Evolutionary conservation across 2,113 vertebrate species (phyloP).

Genomic region (Parotia lawesii): DNA sequence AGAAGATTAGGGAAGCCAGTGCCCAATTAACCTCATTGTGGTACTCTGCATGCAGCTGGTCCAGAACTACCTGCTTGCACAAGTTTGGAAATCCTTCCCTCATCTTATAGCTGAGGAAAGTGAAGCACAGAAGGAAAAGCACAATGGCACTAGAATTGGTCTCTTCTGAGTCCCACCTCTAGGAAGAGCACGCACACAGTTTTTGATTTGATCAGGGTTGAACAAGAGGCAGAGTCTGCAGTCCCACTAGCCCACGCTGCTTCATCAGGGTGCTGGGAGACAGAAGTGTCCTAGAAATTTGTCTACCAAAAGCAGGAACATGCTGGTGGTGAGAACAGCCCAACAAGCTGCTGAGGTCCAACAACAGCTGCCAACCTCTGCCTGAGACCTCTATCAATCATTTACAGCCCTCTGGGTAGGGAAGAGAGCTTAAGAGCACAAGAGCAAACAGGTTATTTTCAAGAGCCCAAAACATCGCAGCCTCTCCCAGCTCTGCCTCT

Average conservation of each 20-base stretch:
- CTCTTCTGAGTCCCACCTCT: neutral
- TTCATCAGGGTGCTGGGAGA: neutral
- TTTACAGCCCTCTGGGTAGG: neutral
- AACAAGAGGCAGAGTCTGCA: neutral
- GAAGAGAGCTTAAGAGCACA: neutral
- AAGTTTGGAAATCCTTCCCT: neutral
- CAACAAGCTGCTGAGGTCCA: neutral
- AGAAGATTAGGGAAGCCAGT: neutral
- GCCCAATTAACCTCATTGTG: neutral
- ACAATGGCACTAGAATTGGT: neutral
- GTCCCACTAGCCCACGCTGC: rapidly evolving
- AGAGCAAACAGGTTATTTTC: neutral
- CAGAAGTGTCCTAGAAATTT: neutral
- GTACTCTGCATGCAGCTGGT: neutral
- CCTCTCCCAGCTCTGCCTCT: neutral
- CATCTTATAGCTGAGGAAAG: neutral
- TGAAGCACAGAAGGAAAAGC: neutral
- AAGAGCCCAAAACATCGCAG: neutral
- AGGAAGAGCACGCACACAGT: neutral
- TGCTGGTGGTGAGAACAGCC: neutral
- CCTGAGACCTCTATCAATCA: neutral
- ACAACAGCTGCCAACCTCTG: neutral
- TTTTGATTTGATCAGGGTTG: neutral
- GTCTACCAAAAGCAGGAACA: neutral
- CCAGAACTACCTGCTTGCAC: neutral